These are phyloP conservation scores for Hestina assimilis DNA, from an alignment of 1,140 invertebrate species.

Conservation along the genomic window DNA sequence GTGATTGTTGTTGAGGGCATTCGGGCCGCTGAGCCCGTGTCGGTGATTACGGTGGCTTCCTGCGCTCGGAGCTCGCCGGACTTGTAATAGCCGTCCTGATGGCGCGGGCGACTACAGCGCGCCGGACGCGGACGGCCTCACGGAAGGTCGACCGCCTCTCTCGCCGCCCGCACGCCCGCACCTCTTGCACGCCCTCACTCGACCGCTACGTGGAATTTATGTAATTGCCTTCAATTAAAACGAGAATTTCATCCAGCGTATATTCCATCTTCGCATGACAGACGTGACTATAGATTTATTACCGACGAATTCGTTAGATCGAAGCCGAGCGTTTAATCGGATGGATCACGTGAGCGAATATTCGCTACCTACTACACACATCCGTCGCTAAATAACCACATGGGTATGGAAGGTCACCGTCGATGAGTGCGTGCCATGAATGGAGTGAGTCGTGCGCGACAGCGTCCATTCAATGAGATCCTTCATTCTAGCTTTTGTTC, in stretches of 20 bases:
- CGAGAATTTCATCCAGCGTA: constrained; percentile 58
- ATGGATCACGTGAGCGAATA: constrained; percentile 30
- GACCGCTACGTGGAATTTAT: constrained; percentile 73
- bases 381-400: constrained; percentile 41
- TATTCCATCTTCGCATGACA: constrained; percentile 43
- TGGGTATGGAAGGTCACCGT: constrained; percentile 57
- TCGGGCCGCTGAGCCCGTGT: constrained; percentile 1
- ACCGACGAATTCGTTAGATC: constrained; percentile 19
- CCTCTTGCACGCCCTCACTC: constrained; percentile 37
- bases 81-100: constrained; percentile 15
- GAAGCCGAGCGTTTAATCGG: not conserved
- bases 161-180: constrained; percentile 33
- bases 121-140: constrained; percentile 55
- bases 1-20: constrained; percentile 14
- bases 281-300: constrained; percentile 29
- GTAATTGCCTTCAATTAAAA: constrained; percentile 76
- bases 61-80: not conserved
- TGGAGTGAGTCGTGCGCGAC: constrained; percentile 48
- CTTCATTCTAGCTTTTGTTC: constrained; percentile 62
- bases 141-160: constrained; percentile 68
- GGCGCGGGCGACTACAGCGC: constrained; percentile 19
- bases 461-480: constrained; percentile 56
- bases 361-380: constrained; percentile 46
- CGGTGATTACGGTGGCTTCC: constrained; percentile 19
- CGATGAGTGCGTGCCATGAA: constrained; percentile 54